Evolutionary conservation across 2,113 vertebrate genomes (phyloP).

Genomic region (Martes martes): DNA sequence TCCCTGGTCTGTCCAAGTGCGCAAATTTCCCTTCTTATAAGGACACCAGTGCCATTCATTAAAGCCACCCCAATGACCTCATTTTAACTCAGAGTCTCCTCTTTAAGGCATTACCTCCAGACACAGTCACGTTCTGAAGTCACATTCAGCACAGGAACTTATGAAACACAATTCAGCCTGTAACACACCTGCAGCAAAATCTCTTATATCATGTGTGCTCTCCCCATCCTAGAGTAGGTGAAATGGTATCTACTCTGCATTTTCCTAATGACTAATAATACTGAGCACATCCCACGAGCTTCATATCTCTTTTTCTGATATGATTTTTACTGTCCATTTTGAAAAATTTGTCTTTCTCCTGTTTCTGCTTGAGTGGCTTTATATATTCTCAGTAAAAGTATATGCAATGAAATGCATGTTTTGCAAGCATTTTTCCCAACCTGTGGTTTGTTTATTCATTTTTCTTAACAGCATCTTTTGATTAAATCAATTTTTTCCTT

Average conservation of each 20-base stretch:
- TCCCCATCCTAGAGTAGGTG: neutral
- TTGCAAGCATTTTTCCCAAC: neutral
- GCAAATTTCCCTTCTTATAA: neutral
- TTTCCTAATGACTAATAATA: neutral
- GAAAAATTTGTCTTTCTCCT: neutral
- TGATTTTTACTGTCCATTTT: neutral
- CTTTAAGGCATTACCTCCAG: neutral
- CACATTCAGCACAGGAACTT: neutral
- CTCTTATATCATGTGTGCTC: fast-evolving
- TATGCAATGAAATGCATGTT: neutral
- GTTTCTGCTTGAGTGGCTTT: neutral
- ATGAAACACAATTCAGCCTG: fast-evolving
- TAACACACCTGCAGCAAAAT: neutral
- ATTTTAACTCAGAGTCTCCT: fast-evolving
- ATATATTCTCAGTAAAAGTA: neutral
- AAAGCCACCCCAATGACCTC: neutral
- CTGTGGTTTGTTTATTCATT: neutral
- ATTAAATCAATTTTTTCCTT: neutral
- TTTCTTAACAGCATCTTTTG: neutral
- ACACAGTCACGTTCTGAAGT: neutral
- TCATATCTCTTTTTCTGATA: neutral
- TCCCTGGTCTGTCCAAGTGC: neutral
- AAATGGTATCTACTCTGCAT: neutral
- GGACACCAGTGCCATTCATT: fast-evolving
- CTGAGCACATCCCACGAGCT: too few relatives aligned